A percentile compares a stretch with the other conserved stretches of the same genome.
phyloP scores from a whole-genome alignment of 2,797 vertebrate species.

The Myotis vivesi region DNA sequence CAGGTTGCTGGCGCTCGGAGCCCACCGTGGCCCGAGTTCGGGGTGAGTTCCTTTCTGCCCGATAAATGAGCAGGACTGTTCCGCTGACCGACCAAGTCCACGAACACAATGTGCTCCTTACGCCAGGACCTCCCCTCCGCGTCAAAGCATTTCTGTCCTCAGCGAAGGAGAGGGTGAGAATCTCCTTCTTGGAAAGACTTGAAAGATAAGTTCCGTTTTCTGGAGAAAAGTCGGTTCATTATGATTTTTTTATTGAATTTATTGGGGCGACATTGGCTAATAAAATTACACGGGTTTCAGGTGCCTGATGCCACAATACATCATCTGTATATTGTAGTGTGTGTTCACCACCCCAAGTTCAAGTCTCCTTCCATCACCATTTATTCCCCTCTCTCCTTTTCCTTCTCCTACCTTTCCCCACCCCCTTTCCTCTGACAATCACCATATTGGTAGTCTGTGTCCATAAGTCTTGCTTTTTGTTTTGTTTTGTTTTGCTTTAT shows the following conservation, averaged over 20 bases:
- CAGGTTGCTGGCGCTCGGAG: conserved; percentile 3
- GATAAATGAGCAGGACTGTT: conserved; percentile 61
- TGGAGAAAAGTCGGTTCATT: conserved; percentile 52
- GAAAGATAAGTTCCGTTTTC: conserved; percentile 54
- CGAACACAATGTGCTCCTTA: background rate
- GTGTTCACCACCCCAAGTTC: background rate
- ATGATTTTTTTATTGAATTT: background rate
- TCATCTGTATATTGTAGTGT: background rate
- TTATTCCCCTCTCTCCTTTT: background rate
- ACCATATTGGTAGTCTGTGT: background rate
- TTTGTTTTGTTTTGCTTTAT: background rate
- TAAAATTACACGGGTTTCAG: background rate
- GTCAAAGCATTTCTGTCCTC: conserved; percentile 10
- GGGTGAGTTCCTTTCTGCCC: background rate
- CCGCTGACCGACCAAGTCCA: background rate
- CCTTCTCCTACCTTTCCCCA: background rate
- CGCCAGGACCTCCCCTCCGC: background rate
- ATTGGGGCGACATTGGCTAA: background rate
- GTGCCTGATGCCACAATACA: background rate
- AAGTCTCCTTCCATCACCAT: background rate
- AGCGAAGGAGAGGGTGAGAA: background rate
- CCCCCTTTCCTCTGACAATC: background rate
- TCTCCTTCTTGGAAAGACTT: conserved; percentile 53
- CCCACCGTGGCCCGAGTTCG: background rate
- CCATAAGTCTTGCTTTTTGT: background rate